phyloP scores from a whole-genome alignment of 2,888 invertebrate genomes.

The Orchesella flavescens region DNA sequence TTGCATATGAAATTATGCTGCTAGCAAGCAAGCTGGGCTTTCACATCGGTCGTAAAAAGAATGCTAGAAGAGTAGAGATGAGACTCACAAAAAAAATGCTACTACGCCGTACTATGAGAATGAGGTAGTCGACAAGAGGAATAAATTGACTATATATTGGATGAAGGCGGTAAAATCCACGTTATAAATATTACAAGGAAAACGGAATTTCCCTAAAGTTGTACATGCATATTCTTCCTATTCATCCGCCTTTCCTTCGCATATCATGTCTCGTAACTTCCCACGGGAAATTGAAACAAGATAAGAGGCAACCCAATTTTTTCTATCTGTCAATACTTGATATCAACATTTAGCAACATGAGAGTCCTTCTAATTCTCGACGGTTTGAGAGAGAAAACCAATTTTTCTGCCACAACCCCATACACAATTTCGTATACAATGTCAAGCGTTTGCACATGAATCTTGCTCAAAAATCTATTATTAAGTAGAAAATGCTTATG shows the following conservation, averaged over 20 bases:
- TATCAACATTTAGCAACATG: not conserved
- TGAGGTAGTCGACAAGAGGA: too few relatives aligned
- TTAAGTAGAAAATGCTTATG: too few relatives aligned
- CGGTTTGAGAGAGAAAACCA: not conserved
- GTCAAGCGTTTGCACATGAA: too few relatives aligned
- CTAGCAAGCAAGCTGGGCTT: not conserved
- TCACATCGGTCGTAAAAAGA: not conserved
- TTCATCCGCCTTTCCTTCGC: constrained; percentile 5
- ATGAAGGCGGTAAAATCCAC: too few relatives aligned
- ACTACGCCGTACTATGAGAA: not conserved
- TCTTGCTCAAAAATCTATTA: too few relatives aligned
- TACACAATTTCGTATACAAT: too few relatives aligned
- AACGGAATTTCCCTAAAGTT: not conserved
- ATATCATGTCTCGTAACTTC: constrained; percentile 11
- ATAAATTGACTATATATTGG: too few relatives aligned
- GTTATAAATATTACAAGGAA: not conserved
- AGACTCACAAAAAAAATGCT: not conserved
- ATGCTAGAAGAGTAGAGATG: not conserved
- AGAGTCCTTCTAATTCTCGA: not conserved
- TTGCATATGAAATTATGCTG: not conserved
- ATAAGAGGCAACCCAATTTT: constrained; percentile 17
- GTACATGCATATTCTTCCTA: not conserved
- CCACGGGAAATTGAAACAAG: constrained; percentile 51
- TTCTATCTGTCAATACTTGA: constrained; percentile 8
- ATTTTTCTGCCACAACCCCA: not conserved